Evolutionary conservation across 1,140 invertebrate genomes (phyloP).

Genomic region (Heterodera schachtii): DNA sequence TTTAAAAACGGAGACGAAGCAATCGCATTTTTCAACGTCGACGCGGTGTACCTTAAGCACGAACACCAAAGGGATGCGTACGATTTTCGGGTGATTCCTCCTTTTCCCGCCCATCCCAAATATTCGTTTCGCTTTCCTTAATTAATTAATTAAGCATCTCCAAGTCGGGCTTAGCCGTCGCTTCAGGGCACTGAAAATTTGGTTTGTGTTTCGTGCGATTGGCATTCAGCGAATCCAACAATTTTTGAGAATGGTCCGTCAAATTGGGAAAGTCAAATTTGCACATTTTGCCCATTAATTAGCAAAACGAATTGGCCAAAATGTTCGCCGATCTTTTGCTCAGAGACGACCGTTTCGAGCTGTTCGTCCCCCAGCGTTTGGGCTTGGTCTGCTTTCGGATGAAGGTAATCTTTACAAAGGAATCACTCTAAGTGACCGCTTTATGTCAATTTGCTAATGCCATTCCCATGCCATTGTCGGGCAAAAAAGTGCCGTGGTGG

Average conservation of each 20-base stretch:
- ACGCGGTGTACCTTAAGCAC: constrained; percentile 89
- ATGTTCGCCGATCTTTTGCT: constrained; percentile 64
- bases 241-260: constrained; percentile 32
- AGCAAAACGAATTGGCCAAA: constrained; percentile 60
- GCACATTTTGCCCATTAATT: constrained; percentile 24
- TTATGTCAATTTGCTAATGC: no score
- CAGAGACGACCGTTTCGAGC: constrained; percentile 73
- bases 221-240: constrained; percentile 34
- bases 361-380: constrained; percentile 75
- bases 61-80: constrained; percentile 70
- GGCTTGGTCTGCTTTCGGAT: constrained; percentile 86
- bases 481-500: no score
- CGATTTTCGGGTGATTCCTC: constrained; percentile 69
- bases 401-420: constrained; percentile 69
- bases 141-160: constrained; percentile 33
- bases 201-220: constrained; percentile 75
- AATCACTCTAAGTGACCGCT: no score
- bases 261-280: constrained; percentile 50
- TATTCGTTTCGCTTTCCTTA: background rate
- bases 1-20: constrained; percentile 70
- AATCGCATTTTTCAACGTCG: constrained; percentile 85
- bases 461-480: no score
- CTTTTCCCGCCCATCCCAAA: background rate
- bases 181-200: constrained; percentile 88
- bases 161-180: constrained; percentile 74